Base-by-base conservation (phyloP, 2,888 invertebrate genomes). In the Cephus rjabovi region DNA sequence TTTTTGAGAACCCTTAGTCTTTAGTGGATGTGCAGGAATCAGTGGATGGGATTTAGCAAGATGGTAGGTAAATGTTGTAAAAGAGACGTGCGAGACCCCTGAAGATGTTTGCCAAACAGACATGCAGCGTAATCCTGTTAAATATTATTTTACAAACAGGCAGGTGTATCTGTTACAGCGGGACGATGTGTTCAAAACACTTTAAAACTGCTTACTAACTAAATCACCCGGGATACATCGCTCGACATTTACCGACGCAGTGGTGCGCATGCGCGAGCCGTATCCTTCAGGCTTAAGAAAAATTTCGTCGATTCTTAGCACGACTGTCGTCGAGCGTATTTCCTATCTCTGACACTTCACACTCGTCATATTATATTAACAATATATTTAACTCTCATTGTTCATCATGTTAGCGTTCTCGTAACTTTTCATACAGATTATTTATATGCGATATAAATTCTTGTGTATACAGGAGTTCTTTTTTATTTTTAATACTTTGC, bases 351-450 rank as follows among this genome's bases (percentile, higher is more conserved):
- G 40, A 71, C 40, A 35, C 34, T 75, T 68, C 78, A 30, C 23
- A 79, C 75, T 34, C 31, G 71, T 78, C 70, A 69, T 75, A 77
- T 86, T 86, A 86, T 86, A 86, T 86, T 85, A 86, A 86, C 83
- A 87, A 87, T 87, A 87, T 87, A 87, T 82, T 85, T 86, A 86
- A 87, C 81, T 80, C 84, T 80, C 79, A 73, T 56, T 23, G 23
- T 23, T 56, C 23, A 56, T 56, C 56, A 0, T 56, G 15, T 23
- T 56, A 15, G 56, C 23, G 15, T 56, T 23, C 56, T 23, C 6
- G 23, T 23, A 56, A 23, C 56, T 56, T 56, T 23, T 9, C 23
- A 56, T 56, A 56, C 23, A 56, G 23, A 15, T 23, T 56, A 56
- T 56, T 23, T 23, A 56, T 56, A 23, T 71, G 71, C 33, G 31